These are phyloP conservation scores for Epirrita christyi DNA, from an alignment of 2,888 invertebrate genomes.

Conservation along the genomic window DNA sequence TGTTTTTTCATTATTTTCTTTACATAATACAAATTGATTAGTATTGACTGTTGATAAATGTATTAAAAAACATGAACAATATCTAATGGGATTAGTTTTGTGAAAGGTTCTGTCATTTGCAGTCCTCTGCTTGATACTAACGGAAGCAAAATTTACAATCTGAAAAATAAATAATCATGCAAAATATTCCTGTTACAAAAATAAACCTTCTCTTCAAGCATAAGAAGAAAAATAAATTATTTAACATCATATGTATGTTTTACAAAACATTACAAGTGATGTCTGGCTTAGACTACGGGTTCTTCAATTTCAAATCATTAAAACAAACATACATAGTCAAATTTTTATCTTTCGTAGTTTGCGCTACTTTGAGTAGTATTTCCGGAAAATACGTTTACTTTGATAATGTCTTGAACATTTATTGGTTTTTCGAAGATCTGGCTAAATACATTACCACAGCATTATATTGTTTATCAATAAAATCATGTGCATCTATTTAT, in stretches of 20 bases:
- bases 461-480: background rate
- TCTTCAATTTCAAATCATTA: background rate
- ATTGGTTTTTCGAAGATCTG: background rate
- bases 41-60: too few species aligned
- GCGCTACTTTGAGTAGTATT: background rate
- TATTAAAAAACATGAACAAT: background rate
- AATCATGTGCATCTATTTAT: background rate
- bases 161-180: background rate
- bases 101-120: background rate
- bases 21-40: too few species aligned
- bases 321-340: background rate
- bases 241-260: background rate
- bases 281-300: background rate
- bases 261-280: slow-evolving; percentile 1
- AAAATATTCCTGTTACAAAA: background rate
- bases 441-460: background rate
- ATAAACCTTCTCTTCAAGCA: background rate
- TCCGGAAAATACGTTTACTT: background rate
- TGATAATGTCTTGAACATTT: background rate
- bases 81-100: too few species aligned
- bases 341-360: background rate
- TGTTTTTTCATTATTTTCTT: too few species aligned
- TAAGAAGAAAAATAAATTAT: background rate
- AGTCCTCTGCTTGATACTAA: background rate
- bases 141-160: background rate